Percentiles rank a stretch among this genome's conserved stretches.
phyloP scores from a whole-genome alignment of 37 sponge, comb jelly and placozoan species.

The Tethya wilhelma region DNA sequence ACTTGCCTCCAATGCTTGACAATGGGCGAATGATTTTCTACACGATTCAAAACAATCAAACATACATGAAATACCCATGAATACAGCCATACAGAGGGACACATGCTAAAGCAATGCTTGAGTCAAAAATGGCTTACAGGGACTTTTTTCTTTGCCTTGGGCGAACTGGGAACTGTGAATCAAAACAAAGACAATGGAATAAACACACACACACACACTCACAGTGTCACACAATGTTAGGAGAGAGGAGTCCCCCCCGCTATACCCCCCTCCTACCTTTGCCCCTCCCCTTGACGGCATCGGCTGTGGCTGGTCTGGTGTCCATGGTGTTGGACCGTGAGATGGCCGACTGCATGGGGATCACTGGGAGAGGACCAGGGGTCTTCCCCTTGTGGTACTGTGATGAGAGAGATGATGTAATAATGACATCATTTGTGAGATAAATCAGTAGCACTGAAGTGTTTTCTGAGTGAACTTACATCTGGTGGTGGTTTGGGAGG shows the following conservation, averaged over 20 bases:
- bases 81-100: too few relatives aligned
- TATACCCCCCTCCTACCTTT: too few relatives aligned
- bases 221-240: background rate
- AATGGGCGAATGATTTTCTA: conserved; percentile 45
- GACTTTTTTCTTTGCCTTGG: conserved; percentile 32
- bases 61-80: background rate
- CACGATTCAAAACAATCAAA: background rate
- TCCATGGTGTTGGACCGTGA: conserved; percentile 21
- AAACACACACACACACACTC: too few relatives aligned
- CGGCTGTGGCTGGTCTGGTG: background rate
- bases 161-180: conserved; percentile 7
- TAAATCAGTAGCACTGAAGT: background rate
- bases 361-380: conserved; percentile 3
- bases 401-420: background rate
- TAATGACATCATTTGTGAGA: background rate
- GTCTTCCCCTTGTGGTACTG: background rate
- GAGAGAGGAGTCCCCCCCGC: background rate
- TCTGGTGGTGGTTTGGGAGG: conserved; percentile 43
- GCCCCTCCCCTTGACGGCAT: background rate
- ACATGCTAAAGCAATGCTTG: too few relatives aligned
- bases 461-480: background rate
- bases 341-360: conserved; percentile 16
- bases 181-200: background rate
- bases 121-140: too few relatives aligned
- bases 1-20: conserved; percentile 8